Evolutionary conservation across 2,113 vertebrate genomes (phyloP), one percentile per base, ranked within the genome.

Genomic region (Brienomyrus brachyistius): DNA sequence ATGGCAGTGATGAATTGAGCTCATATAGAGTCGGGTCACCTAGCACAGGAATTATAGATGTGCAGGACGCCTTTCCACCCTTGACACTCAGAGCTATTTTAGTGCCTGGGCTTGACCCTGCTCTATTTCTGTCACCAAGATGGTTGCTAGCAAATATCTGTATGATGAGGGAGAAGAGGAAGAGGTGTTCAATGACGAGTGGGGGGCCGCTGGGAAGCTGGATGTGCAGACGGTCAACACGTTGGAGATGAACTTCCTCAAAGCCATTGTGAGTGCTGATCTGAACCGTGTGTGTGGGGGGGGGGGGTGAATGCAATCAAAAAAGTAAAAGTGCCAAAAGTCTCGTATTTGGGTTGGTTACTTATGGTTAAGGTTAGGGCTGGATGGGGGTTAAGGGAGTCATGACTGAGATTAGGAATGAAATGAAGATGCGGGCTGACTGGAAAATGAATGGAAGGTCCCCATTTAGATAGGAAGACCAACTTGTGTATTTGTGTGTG

Each of bases 121-220:
- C 19, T 47, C 43, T 84, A 45, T 84, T 48, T 90, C 27, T 4
- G 86, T 54, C 74, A 43, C 45, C 45, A 91, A 99, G 98, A 99
- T 99, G 98, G 98, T 99, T 92, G 98, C 98, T 91, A 99, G 98
- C 92, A 99, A 99, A 93, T 99, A 99, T 93, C 95, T 99, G 91
- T 99, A 99, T 4, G 98, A 99, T 7, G 98, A 99, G 94, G 98
- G 98, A 0, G 98, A 99, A 87, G 98, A 99, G 27, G 98, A 99
- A 62, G 98, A 99, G 89, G 98, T 99, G 43, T 99, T 99, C 94
- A 99, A 98, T 0, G 98, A 99, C 0, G 98, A 99, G 89, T 99
- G 98, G 98, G 98, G 98, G 87, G 96, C 98, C 23, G 98, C 98
- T 11, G 98, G 98, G 8, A 98, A 98, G 56, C 94, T 99, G 94